Evolutionary conservation across 2,113 vertebrate genomes (phyloP), one percentile per base, ranked within the genome.

Genomic region (Coregonus clupeaformis): DNA sequence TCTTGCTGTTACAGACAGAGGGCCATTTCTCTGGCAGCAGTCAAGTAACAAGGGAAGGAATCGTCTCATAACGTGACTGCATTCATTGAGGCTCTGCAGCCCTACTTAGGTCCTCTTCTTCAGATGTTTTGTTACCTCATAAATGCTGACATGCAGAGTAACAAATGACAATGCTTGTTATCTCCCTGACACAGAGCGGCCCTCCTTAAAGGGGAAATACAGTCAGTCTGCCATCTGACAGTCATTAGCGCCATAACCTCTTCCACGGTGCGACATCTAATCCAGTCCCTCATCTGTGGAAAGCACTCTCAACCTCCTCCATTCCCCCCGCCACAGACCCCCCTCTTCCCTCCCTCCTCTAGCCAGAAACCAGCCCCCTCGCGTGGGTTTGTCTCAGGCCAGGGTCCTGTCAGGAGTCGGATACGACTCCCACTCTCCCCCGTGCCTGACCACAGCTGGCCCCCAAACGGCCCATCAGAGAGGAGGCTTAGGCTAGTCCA

Each of bases 91-190:
- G 25, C 49, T 52, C 49, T 42, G 36, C 9, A 42, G 36, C 36
- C 36, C 9, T 42, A 42, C 36, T 42, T 42, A 42, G 9, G 36
- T 42, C 36, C 9, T 27, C 3, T 32, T 75, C 32, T 69, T 80
- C 71, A 80, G 74, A 79, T 75, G 77, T 82, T 77, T 82, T 74
- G 79, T 78, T 82, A 85, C 79, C 83, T 86, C 81, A 84, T 84
- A 80, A 86, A 85, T 62, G 55, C 77, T 73, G 55, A 76, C 74
- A 68, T 85, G 71, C 68, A 27, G 57, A 67, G 76, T 77, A 84
- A 85, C 74, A 52, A 52, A 52, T 52, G 49, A 52, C 73, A 83
- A 85, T 85, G 82, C 81, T 83, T 29, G 77, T 86, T 85, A 88
- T 85, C 79, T 69, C 63, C 45, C 69, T 65, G 77, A 81, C 81